Evolutionary conservation across 2,888 invertebrate species (phyloP).

Genomic region (Orchesellides sinensis): DNA sequence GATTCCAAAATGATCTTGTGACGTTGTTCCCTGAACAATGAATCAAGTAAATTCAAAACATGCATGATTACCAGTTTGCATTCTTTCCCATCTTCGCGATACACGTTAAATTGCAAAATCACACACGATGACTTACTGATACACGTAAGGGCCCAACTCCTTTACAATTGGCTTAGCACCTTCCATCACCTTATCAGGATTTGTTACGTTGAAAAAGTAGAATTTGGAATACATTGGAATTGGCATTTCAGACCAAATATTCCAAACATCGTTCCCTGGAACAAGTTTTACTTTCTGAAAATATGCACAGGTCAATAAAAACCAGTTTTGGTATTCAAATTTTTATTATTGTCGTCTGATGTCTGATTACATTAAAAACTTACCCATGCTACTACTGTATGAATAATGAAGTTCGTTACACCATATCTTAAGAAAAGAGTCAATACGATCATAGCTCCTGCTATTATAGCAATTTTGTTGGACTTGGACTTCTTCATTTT

Average conservation of each 20-base stretch:
- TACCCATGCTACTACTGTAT: constrained; percentile 38
- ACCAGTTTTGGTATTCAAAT: neutral
- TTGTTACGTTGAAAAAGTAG: constrained; percentile 73
- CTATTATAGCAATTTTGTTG: constrained; percentile 5
- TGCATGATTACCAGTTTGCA: too few relatives aligned
- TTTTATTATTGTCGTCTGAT: neutral
- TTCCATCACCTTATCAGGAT: constrained; percentile 62
- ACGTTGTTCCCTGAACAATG: constrained; percentile 66
- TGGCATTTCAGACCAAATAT: constrained; percentile 73
- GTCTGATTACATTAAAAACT: neutral
- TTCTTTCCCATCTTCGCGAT: too few relatives aligned
- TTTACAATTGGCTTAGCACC: constrained; percentile 70
- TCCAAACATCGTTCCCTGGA: constrained; percentile 72
- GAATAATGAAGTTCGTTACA: constrained; percentile 27
- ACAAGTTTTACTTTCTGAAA: constrained; percentile 70
- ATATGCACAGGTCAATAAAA: neutral
- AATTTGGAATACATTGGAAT: constrained; percentile 71
- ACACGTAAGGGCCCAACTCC: constrained; percentile 71
- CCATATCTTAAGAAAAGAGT: constrained; percentile 42
- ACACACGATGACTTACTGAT: constrained; percentile 69
- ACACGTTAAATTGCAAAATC: too few relatives aligned
- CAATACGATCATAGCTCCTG: neutral
- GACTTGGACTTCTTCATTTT: constrained; percentile 42
- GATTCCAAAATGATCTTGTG: constrained; percentile 70
- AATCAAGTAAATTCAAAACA: too few relatives aligned